phyloP scores from a whole-genome alignment of 2,888 invertebrate genomes.

The Bimastos eiseni region DNA sequence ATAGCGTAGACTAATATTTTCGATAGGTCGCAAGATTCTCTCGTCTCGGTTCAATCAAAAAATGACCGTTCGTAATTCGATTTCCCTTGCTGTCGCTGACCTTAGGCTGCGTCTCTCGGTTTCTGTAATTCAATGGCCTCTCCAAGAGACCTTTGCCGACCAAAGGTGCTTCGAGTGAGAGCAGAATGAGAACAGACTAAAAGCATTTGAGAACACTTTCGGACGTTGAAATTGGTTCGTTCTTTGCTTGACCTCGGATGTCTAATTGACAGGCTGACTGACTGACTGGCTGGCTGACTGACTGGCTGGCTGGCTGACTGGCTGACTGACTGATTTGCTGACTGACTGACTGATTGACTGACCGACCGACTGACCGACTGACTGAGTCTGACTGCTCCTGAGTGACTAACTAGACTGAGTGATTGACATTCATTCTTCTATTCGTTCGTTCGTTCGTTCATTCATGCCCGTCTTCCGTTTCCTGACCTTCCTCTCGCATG shows the following conservation, averaged over 20 bases:
- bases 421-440: background rate
- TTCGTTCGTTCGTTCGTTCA: background rate
- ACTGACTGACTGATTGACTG: background rate
- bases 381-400: too few species aligned
- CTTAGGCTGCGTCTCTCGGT: background rate
- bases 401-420: background rate
- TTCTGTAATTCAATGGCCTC: background rate
- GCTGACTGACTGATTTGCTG: background rate
- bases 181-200: background rate
- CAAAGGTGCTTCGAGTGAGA: background rate
- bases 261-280: too few species aligned
- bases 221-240: background rate
- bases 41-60: background rate
- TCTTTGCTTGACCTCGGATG: background rate
- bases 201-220: background rate
- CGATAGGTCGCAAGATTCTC: background rate
- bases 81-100: background rate
- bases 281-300: too few species aligned
- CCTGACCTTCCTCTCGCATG: background rate
- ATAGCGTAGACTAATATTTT: background rate
- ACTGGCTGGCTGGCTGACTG: too few species aligned
- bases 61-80: background rate
- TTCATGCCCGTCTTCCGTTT: background rate
- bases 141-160: background rate
- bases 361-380: too few species aligned